phyloP scores from a whole-genome alignment of 2,888 invertebrate genomes.

The Cryptus viduatorius region DNA sequence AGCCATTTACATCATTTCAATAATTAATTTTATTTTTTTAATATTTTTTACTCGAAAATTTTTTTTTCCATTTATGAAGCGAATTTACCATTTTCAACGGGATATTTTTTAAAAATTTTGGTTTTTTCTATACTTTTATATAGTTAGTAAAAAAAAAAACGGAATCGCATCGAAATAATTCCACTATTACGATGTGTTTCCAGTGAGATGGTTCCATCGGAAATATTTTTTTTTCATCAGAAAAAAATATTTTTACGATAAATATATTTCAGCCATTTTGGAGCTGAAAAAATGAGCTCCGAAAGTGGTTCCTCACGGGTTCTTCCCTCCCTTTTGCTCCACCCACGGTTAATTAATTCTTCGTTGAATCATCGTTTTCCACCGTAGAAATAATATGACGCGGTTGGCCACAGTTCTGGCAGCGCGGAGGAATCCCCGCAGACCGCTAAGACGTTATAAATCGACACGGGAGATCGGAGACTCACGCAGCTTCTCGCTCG shows the following conservation, averaged over 20 bases:
- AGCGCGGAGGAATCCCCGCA: slow-evolving; percentile 1
- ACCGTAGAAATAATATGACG: slow-evolving; percentile 68
- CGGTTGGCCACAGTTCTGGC: background rate
- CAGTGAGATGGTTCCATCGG: background rate
- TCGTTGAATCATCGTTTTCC: slow-evolving; percentile 73
- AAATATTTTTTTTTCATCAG: background rate
- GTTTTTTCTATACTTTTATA: no score
- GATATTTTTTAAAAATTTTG: no score
- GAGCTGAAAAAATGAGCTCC: background rate
- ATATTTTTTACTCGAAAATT: no score
- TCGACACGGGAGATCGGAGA: slow-evolving; percentile 38
- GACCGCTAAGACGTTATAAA: background rate
- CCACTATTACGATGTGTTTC: background rate
- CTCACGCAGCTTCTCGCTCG: slow-evolving; percentile 9
- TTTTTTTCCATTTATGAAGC: no score
- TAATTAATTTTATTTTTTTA: no score
- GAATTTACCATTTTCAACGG: no score
- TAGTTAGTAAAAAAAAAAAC: no score
- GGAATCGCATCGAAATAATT: no score
- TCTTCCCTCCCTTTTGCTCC: slow-evolving; percentile 64
- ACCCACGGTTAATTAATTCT: slow-evolving; percentile 70
- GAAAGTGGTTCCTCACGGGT: slow-evolving; percentile 49
- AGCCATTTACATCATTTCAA: no score
- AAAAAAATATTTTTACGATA: background rate
- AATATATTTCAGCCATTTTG: background rate